Evolutionary conservation across 2,888 invertebrate genomes (phyloP).

Genomic region (Melipona beecheii): DNA sequence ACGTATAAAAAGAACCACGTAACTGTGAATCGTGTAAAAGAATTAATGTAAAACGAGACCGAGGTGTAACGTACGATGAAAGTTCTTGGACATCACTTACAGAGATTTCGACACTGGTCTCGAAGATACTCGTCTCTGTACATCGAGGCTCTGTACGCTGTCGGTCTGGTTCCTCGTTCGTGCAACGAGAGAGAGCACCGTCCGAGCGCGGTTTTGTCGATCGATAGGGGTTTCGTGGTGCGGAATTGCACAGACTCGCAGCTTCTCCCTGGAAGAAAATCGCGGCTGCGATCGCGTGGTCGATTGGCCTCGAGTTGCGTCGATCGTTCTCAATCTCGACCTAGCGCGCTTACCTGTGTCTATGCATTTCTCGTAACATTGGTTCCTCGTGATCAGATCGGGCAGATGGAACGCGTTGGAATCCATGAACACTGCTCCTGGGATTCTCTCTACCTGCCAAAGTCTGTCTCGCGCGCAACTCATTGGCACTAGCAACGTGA

Average conservation of each 20-base stretch:
- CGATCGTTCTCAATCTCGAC: neutral
- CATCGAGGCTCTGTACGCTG: conserved; percentile 90
- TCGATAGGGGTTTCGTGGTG: conserved; percentile 79
- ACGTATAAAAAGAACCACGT: too few species aligned
- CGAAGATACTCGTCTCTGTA: conserved; percentile 93
- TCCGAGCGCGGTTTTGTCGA: conserved; percentile 84
- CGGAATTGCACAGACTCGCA: conserved; percentile 80
- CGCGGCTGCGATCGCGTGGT: neutral
- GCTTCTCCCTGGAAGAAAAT: conserved; percentile 59
- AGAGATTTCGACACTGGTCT: conserved; percentile 90
- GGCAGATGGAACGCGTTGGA: conserved; percentile 87
- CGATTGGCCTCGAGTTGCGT: neutral
- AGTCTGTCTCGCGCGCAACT: conserved; percentile 86
- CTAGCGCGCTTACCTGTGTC: conserved; percentile 68
- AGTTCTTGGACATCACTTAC: conserved; percentile 82
- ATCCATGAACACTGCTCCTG: conserved; percentile 90
- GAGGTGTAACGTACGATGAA: too few species aligned
- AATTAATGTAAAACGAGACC: too few species aligned
- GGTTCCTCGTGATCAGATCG: conserved; percentile 87
- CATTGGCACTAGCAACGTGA: conserved; percentile 83
- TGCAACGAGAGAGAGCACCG: conserved; percentile 90
- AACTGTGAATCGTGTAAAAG: too few species aligned
- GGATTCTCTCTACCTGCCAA: conserved; percentile 91
- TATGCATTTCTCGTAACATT: conserved; percentile 87
- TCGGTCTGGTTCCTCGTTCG: conserved; percentile 91